A percentile compares a stretch with the other conserved stretches of the same genome.
phyloP scores from a whole-genome alignment of 2,888 invertebrate species.

The Gastracanthus pulcherrimus region DNA sequence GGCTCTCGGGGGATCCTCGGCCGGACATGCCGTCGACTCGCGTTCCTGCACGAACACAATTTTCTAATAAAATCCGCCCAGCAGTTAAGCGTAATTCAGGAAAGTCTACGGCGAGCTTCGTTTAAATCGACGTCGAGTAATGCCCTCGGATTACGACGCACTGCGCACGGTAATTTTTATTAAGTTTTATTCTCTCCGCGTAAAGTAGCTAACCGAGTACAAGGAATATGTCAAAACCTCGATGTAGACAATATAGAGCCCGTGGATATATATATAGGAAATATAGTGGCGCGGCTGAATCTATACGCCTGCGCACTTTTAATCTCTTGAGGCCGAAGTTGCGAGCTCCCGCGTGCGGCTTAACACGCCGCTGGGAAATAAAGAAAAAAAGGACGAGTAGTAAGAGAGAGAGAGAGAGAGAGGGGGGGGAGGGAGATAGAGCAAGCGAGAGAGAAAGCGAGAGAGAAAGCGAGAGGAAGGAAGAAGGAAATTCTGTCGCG shows the following conservation, averaged over 20 bases:
- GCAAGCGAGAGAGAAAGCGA: neutral
- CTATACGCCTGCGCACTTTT: neutral
- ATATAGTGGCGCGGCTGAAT: too few species aligned
- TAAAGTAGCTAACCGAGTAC: too few species aligned
- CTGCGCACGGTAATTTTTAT: too few species aligned
- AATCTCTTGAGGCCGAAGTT: slow-evolving; percentile 25
- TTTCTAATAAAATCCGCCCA: slow-evolving; percentile 4
- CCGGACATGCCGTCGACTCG: neutral
- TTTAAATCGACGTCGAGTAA: too few species aligned
- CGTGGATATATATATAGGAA: neutral
- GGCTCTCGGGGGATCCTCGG: neutral
- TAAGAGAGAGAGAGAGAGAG: neutral
- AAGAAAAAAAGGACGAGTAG: neutral
- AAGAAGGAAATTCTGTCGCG: too few species aligned
- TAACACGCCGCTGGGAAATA: slow-evolving; percentile 39
- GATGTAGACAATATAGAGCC: too few species aligned
- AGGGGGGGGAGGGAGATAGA: slow-evolving; percentile 21
- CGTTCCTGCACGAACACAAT: neutral
- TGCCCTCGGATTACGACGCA: too few species aligned
- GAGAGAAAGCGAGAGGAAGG: neutral
- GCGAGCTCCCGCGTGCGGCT: too few species aligned
- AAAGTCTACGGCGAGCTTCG: too few species aligned
- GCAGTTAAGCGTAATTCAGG: neutral
- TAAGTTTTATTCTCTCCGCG: neutral
- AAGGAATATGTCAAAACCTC: too few species aligned